A percentile compares a stretch with the other conserved stretches of the same genome.
These are phyloP conservation scores for Melanocharis versteri DNA, from an alignment of 2,113 vertebrate species.

Conservation along the genomic window DNA sequence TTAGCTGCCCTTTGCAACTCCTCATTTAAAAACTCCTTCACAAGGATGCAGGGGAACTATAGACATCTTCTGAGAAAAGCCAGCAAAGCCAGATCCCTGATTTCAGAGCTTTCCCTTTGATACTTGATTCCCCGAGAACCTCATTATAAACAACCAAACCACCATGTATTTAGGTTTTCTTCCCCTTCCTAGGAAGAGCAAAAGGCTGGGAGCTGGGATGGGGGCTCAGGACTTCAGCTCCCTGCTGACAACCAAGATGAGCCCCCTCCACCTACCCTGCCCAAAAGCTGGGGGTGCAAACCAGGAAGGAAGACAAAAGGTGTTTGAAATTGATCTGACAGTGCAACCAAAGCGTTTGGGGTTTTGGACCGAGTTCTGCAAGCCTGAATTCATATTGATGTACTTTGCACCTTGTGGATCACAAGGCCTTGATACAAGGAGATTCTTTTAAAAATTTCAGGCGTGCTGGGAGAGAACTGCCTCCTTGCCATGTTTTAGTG, in stretches of 20 bases:
- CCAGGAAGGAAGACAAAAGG: neutral
- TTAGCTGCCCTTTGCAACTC: neutral
- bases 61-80: neutral
- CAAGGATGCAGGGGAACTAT: neutral
- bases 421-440: neutral
- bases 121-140: neutral
- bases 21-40: neutral
- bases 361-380: neutral
- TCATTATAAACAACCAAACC: neutral
- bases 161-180: neutral
- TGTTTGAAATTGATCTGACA: neutral
- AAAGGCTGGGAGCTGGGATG: neutral
- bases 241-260: neutral
- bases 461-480: slow-evolving; percentile 14
- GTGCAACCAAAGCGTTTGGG: neutral
- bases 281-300: neutral
- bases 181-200: neutral
- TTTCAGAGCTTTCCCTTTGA: neutral
- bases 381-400: neutral
- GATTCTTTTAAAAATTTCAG: neutral
- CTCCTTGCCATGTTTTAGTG: neutral
- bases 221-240: neutral
- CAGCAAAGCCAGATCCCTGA: neutral
- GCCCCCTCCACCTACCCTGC: neutral
- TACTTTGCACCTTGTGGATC: neutral